Conservation (phyloP, 2,797 vertebrate species). For the Notoglanidium macrostoma region DNA sequence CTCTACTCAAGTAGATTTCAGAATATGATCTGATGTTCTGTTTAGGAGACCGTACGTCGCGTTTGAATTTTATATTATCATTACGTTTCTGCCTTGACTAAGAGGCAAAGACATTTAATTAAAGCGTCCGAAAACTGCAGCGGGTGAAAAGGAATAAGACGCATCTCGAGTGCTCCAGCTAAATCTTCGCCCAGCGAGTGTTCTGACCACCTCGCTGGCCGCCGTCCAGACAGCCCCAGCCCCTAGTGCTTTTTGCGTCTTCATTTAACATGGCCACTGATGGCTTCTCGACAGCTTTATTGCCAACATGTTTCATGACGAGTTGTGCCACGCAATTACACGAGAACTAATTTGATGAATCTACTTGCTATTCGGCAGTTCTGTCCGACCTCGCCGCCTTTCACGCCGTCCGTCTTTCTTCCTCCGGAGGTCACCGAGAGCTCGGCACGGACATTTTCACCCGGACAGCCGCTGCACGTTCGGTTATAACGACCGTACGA, state of each 20-base stretch:
- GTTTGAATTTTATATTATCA: slow-evolving; percentile 45
- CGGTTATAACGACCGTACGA: slow-evolving; percentile 59
- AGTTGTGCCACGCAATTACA: slow-evolving; percentile 89
- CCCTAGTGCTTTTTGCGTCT: slow-evolving; percentile 79
- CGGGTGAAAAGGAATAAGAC: background rate
- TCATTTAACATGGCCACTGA: slow-evolving; percentile 87
- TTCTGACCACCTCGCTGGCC: slow-evolving; percentile 76
- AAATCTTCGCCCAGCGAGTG: slow-evolving; percentile 50
- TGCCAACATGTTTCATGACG: slow-evolving; percentile 84
- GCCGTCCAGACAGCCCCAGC: slow-evolving; percentile 81
- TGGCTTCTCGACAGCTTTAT: slow-evolving; percentile 93
- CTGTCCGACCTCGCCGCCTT: slow-evolving; percentile 79
- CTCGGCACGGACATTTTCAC: slow-evolving; percentile 77
- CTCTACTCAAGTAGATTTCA: background rate
- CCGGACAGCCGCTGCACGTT: slow-evolving; percentile 74
- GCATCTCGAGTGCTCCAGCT: slow-evolving; percentile 29
- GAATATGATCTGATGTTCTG: background rate
- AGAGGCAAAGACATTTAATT: slow-evolving; percentile 51
- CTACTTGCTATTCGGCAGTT: slow-evolving; percentile 86
- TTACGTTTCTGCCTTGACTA: slow-evolving; percentile 38
- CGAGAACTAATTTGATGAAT: slow-evolving; percentile 94
- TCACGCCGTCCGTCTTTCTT: slow-evolving; percentile 81
- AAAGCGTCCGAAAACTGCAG: slow-evolving; percentile 49
- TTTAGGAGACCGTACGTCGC: background rate
- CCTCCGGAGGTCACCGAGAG: slow-evolving; percentile 80